phyloP scores from a whole-genome alignment of 2,797 vertebrate genomes.

The Heterohyrax brucei region DNA sequence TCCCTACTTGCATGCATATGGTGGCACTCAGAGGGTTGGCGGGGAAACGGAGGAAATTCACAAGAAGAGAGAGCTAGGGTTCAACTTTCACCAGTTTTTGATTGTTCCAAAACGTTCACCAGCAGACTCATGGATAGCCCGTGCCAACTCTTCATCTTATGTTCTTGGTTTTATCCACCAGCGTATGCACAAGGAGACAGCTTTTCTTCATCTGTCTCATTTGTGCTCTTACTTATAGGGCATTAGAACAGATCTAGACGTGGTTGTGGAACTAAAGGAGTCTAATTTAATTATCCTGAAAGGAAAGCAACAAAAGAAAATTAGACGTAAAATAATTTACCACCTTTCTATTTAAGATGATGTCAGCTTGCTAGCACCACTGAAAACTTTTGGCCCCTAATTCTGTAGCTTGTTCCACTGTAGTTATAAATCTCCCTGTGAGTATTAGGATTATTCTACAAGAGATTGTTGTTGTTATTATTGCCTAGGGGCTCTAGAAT shows the following conservation, averaged over 20 bases:
- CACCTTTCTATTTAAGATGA: not conserved
- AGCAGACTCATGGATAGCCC: not conserved
- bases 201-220: not conserved
- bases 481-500: not conserved
- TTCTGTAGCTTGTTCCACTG: not conserved
- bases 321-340: not conserved
- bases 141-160: not conserved
- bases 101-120: not conserved
- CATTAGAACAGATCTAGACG: not conserved
- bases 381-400: not conserved
- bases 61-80: not conserved
- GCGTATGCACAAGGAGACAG: not conserved
- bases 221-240: not conserved
- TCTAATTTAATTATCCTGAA: not conserved
- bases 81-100: not conserved
- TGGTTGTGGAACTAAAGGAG: not conserved
- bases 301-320: constrained; percentile 34
- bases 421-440: not conserved
- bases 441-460: not conserved
- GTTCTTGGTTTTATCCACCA: not conserved
- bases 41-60: not conserved
- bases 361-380: not conserved
- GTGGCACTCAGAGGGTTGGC: not conserved
- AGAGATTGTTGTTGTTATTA: not conserved
- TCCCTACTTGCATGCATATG: fast-evolving